Percentiles rank a stretch among this genome's conserved stretches.
phyloP scores from a whole-genome alignment of 2,888 invertebrate species.

The Polydrusus tereticollis region DNA sequence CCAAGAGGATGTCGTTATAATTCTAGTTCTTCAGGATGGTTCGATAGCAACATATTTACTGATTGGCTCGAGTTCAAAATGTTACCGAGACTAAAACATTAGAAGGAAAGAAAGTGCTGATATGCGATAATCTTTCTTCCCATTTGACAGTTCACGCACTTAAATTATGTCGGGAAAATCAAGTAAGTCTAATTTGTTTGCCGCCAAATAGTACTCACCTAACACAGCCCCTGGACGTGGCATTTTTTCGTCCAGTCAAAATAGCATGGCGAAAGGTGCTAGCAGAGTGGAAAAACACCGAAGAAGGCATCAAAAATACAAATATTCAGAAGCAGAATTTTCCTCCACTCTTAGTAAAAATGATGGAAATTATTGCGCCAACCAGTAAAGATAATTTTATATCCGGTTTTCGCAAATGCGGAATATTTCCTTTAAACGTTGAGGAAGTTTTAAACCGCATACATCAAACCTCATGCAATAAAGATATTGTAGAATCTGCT shows the following conservation, averaged over 20 bases:
- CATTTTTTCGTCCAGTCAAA: conserved; percentile 5
- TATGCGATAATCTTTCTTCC: conserved; percentile 30
- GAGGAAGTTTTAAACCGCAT: conserved; percentile 14
- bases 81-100: conserved; percentile 39
- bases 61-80: conserved; percentile 48
- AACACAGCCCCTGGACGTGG: no score
- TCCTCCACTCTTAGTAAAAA: conserved; percentile 16
- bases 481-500: conserved; percentile 22
- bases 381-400: conserved; percentile 12
- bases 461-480: conserved; percentile 23
- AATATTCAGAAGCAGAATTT: conserved; percentile 25
- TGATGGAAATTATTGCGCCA: neutral
- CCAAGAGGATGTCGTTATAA: conserved; percentile 45
- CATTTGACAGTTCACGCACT: conserved; percentile 16
- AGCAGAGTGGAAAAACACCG: conserved; percentile 22
- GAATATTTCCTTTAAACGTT: neutral
- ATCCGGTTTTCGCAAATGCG: conserved; percentile 11
- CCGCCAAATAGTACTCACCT: no score
- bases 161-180: conserved; percentile 6
- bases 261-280: conserved; percentile 20
- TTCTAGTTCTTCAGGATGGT: conserved; percentile 48
- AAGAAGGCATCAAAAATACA: conserved; percentile 20
- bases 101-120: conserved; percentile 21
- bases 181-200: no score
- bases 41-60: conserved; percentile 49